Evolutionary conservation across 2,888 invertebrate genomes (phyloP), one percentile per base, ranked within the genome.

Genomic region (Barypeithes pellucidus): DNA sequence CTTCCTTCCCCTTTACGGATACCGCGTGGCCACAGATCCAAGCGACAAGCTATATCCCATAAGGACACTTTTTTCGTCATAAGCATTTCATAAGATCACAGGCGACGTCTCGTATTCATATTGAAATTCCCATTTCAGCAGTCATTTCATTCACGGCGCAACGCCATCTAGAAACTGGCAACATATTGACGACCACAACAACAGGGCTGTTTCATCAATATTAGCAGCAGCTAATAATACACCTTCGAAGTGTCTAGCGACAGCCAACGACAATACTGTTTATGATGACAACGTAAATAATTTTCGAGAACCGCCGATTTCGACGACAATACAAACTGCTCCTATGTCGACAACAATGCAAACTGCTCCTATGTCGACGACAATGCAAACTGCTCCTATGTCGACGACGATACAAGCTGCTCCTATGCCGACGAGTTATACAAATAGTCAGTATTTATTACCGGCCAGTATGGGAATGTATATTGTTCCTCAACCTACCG

Each of bases 171-270:
- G 9, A 43, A 59, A 67, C 3, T 50, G 36, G 29, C 29, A 52
- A n/a, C 29, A 20, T 61, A 36, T 68, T 14, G 61, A 68, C 7
- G 59, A 59, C 1, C 54, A 71, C 16, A 65, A 52, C n/a, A 54
- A 59, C 12, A 36, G 65, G 5, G 47, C 65, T 41, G 50, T 47
- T 43, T 65, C 65, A n/a, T 47, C 65, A 20, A 57, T 65, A 24
- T 39, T 54, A 36, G 29, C 71, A 16, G 59, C 57, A 20, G 57
- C 39, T 39, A 45, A 47, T 47, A 9, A 9, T 18, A 45, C 14
- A 36, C n/a, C 18, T 3, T 20, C n/a, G 4, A 24, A 9, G 1
- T 54, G 16, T 29, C 7, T 14, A 24, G 11, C 60, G 3, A 3
- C 43, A 16, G 16, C 33, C 11, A 50, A 47, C 29, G 36, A 47